phyloP scores from a whole-genome alignment of 2,113 vertebrate genomes.

The Suricata suricatta region DNA sequence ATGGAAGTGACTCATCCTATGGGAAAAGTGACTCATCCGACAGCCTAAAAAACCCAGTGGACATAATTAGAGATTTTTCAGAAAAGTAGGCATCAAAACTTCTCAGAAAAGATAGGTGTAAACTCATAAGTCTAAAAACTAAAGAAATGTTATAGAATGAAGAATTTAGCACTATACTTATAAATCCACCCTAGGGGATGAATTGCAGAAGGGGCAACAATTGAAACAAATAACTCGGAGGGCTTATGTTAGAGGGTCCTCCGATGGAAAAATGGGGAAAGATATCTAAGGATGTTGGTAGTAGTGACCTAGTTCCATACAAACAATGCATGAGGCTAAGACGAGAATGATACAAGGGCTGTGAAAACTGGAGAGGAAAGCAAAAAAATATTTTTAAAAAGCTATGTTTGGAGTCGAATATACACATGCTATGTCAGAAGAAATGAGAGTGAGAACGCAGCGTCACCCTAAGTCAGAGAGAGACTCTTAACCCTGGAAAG shows the following conservation, averaged over 20 bases:
- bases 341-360: neutral
- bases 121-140: neutral
- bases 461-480: neutral
- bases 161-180: neutral
- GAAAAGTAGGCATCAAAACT: neutral
- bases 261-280: neutral
- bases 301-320: neutral
- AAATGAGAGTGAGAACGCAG: neutral
- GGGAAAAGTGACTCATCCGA: conserved; percentile 38
- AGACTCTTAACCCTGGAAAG: neutral
- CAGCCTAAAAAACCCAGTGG: conserved; percentile 23
- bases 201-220: neutral
- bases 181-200: neutral
- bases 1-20: conserved; percentile 39
- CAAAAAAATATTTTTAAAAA: neutral
- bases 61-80: conserved; percentile 60
- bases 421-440: neutral
- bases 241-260: neutral
- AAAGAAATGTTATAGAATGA: neutral
- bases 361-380: conserved; percentile 8
- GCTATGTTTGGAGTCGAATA: neutral
- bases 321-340: neutral
- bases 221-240: neutral
- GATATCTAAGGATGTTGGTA: neutral
- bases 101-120: conserved; percentile 34